These are phyloP conservation scores for Drosophila testacea DNA, from an alignment of 2,888 invertebrate genomes.

Conservation along the genomic window DNA sequence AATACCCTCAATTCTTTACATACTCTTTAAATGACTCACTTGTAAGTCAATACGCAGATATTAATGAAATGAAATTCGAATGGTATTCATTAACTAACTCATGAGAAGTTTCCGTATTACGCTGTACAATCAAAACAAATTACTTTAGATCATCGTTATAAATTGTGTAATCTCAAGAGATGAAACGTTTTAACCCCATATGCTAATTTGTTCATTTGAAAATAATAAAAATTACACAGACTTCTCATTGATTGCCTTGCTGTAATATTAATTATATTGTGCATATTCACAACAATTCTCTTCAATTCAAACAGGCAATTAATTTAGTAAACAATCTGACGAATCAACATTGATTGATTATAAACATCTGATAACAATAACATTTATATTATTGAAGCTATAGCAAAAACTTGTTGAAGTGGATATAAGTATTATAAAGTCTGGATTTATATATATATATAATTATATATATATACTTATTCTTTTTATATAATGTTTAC, in stretches of 20 bases:
- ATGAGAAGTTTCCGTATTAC: conserved; percentile 15
- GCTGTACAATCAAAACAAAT: not conserved
- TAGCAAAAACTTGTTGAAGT: conserved; percentile 29
- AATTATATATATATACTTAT: not conserved
- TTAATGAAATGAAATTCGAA: not conserved
- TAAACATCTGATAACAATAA: conserved; percentile 40
- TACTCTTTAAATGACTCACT: not conserved
- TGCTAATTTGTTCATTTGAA: not conserved
- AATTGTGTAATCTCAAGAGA: not conserved
- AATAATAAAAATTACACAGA: not conserved
- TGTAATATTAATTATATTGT: conserved; percentile 18
- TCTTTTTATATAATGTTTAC: not conserved
- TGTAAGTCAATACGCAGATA: not conserved
- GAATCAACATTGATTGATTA: conserved; percentile 42
- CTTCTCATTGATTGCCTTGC: conserved; percentile 12
- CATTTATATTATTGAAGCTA: conserved; percentile 6
- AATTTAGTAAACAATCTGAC: conserved; percentile 27
- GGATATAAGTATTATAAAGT: conserved; percentile 7
- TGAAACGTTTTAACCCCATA: not conserved
- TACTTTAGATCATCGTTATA: conserved; percentile 3
- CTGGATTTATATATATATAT: not conserved
- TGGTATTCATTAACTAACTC: conserved; percentile 1
- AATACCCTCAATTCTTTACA: not conserved
- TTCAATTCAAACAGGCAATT: conserved; percentile 19
- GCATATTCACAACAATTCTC: conserved; percentile 28